phyloP scores from a whole-genome alignment of 2,888 invertebrate genomes.

The Andrena minutula region DNA sequence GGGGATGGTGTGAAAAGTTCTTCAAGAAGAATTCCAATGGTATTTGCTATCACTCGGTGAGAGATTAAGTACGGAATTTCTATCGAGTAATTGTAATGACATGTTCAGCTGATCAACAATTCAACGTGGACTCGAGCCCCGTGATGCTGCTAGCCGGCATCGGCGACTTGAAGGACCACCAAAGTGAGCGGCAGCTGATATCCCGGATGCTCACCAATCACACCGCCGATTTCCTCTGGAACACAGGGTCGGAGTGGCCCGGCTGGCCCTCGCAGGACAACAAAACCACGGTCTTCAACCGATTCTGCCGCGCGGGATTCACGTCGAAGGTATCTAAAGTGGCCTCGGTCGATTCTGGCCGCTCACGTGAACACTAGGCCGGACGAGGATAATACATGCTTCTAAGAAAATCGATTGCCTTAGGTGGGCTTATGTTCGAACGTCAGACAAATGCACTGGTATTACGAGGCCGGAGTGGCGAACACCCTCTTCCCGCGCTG shows the following conservation, averaged over 20 bases:
- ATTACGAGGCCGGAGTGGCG: slow-evolving; percentile 92
- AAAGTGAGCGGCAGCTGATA: slow-evolving; percentile 84
- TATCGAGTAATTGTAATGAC: neutral
- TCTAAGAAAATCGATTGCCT: slow-evolving; percentile 61
- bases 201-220: slow-evolving; percentile 92
- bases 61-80: neutral
- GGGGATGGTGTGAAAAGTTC: slow-evolving; percentile 83
- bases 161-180: slow-evolving; percentile 79
- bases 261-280: slow-evolving; percentile 88
- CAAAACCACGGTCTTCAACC: slow-evolving; percentile 90
- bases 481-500: slow-evolving; percentile 94
- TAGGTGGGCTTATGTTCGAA: slow-evolving; percentile 90
- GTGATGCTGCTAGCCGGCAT: slow-evolving; percentile 79
- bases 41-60: slow-evolving; percentile 1
- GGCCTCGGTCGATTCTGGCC: neutral
- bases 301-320: slow-evolving; percentile 94
- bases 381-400: slow-evolving; percentile 45
- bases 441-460: slow-evolving; percentile 94
- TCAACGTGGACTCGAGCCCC: slow-evolving; percentile 78
- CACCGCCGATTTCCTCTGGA: slow-evolving; percentile 96
- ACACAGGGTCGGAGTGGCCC: slow-evolving; percentile 92
- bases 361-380: neutral
- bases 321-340: slow-evolving; percentile 92
- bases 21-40: slow-evolving; percentile 67
- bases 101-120: slow-evolving; percentile 70